These are phyloP conservation scores for Camponotus vicinus DNA, from an alignment of 1,140 invertebrate genomes.

Conservation along the genomic window DNA sequence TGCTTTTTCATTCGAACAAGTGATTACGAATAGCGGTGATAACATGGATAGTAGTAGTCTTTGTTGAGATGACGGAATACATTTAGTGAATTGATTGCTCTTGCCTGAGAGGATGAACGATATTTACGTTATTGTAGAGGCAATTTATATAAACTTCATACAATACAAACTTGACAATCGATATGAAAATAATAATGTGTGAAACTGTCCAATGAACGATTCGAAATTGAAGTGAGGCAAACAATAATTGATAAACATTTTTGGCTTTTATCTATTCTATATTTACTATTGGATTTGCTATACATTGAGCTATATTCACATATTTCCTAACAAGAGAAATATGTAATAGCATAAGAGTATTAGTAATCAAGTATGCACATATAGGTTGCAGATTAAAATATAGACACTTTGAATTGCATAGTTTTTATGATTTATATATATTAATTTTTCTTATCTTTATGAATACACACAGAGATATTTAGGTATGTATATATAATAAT, in stretches of 20 bases:
- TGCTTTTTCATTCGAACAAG: conserved; percentile 18
- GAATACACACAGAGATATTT: no score
- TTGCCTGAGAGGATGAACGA: conserved; percentile 37
- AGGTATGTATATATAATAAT: no score
- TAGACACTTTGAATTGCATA: conserved; percentile 22
- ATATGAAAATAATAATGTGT: conserved; percentile 50
- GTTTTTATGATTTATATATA: not conserved
- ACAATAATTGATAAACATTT: conserved; percentile 13
- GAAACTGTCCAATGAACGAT: conserved; percentile 11
- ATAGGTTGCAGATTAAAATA: not conserved
- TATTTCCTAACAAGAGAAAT: not conserved
- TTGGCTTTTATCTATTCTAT: conserved; percentile 20
- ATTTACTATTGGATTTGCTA: not conserved
- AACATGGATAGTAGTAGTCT: conserved; percentile 3
- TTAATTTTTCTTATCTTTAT: conserved; percentile 5
- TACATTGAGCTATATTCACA: not conserved
- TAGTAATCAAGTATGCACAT: conserved; percentile 27
- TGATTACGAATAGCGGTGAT: not conserved
- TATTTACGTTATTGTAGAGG: conserved; percentile 17
- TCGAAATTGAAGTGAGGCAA: conserved; percentile 5
- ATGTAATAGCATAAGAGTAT: not conserved
- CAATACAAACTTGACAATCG: conserved; percentile 30
- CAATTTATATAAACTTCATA: conserved; percentile 48
- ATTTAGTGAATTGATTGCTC: conserved; percentile 49
- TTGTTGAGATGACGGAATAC: conserved; percentile 40